Evolutionary conservation across 2,888 invertebrate species (phyloP).

Genomic region (Horisme vitalbata): DNA sequence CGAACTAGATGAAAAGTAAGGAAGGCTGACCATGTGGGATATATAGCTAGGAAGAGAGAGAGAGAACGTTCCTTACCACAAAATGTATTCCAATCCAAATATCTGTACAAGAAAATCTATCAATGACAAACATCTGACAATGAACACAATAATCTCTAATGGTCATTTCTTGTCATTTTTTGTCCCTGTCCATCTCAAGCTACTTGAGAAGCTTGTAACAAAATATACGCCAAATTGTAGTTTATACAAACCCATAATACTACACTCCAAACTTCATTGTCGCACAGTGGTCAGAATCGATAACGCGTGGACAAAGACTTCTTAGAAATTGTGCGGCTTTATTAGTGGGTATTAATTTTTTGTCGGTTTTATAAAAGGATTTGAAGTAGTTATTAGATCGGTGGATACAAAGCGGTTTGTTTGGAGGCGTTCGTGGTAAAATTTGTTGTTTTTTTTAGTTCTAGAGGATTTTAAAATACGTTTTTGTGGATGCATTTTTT

Average conservation of each 20-base stretch:
- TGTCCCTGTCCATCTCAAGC: conserved; percentile 34
- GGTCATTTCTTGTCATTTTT: conserved; percentile 47
- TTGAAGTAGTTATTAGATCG: conserved; percentile 43
- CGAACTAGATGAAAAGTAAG: no score
- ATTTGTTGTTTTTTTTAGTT: conserved; percentile 29
- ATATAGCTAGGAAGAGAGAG: no score
- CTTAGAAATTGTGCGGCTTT: conserved; percentile 43
- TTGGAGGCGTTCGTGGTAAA: conserved; percentile 53
- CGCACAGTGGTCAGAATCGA: conserved; percentile 53
- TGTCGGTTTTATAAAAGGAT: conserved; percentile 48
- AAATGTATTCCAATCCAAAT: background rate
- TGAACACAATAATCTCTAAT: conserved; percentile 33
- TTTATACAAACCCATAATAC: conserved; percentile 32
- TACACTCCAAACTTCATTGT: no score
- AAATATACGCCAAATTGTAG: conserved; percentile 42
- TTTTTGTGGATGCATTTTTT: conserved; percentile 2
- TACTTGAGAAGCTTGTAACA: conserved; percentile 51
- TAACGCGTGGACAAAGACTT: conserved; percentile 41
- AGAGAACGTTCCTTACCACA: no score
- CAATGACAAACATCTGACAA: conserved; percentile 27
- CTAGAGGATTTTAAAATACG: conserved; percentile 9
- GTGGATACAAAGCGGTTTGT: conserved; percentile 42
- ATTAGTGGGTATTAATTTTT: conserved; percentile 43
- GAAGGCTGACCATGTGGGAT: no score
- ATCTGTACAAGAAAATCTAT: conserved; percentile 15